Percentiles rank a stretch among this genome's conserved stretches.
Evolutionary conservation across 2,888 invertebrate species (phyloP).

Genomic region (Lampropteryx suffumata): DNA sequence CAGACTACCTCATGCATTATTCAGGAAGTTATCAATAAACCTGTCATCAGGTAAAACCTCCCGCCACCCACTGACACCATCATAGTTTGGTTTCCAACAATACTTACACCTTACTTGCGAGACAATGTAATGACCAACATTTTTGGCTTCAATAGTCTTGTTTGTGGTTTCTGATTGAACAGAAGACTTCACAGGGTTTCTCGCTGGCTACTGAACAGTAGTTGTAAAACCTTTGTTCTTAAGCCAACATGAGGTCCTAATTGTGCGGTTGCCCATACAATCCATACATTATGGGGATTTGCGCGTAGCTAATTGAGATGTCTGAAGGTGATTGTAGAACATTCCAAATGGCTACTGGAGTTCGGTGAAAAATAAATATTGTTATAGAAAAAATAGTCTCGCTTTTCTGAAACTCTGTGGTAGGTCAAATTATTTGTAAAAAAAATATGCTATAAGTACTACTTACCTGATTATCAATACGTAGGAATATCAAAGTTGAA

Average conservation of each 20-base stretch:
- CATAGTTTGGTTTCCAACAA: conserved; percentile 73
- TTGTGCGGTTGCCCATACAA: conserved; percentile 62
- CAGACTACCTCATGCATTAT: conserved; percentile 32
- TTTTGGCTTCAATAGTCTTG: conserved; percentile 56
- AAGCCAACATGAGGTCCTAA: conserved; percentile 66
- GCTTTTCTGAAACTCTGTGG: neutral
- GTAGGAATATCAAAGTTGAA: too few species aligned
- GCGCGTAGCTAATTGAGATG: conserved; percentile 55
- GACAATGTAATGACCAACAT: conserved; percentile 53
- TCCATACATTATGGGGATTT: conserved; percentile 53
- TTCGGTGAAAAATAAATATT: conserved; percentile 19
- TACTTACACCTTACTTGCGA: conserved; percentile 43
- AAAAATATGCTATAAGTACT: too few species aligned
- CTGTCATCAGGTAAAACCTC: conserved; percentile 66
- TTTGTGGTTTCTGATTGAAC: conserved; percentile 75
- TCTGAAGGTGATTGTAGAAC: conserved; percentile 26
- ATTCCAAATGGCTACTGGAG: conserved; percentile 21
- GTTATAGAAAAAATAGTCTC: conserved; percentile 4
- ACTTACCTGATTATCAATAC: too few species aligned
- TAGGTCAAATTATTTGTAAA: neutral
- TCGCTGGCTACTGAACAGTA: conserved; percentile 67
- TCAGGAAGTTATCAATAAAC: conserved; percentile 67
- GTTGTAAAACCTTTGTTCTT: conserved; percentile 62
- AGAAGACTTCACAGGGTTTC: conserved; percentile 53
- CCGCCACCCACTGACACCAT: conserved; percentile 75